A percentile compares a stretch with the other conserved stretches of the same genome.
Evolutionary conservation across 2,888 invertebrate species (phyloP).

Genomic region (Nasonovia ribisnigri): DNA sequence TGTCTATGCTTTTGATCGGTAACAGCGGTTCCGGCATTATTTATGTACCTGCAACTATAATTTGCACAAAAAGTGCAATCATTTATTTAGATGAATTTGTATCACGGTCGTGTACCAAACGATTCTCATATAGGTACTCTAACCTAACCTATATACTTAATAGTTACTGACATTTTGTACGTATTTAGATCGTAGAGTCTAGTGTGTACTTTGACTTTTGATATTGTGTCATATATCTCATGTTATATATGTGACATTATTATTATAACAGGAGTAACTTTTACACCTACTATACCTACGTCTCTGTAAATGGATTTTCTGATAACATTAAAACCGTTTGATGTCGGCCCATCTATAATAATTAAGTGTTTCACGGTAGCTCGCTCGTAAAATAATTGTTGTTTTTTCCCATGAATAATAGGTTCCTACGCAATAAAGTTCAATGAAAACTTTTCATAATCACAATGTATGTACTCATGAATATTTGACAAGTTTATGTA

Average conservation of each 20-base stretch:
- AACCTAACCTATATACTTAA: neutral
- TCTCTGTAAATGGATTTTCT: neutral
- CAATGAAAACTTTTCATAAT: neutral
- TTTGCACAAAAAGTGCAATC: neutral
- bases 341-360: neutral
- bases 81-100: neutral
- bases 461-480: neutral
- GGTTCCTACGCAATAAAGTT: neutral
- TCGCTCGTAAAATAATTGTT: neutral
- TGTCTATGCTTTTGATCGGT: neutral
- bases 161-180: neutral
- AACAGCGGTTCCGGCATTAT: neutral
- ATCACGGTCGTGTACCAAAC: neutral
- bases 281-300: neutral
- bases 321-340: slow-evolving; percentile 10
- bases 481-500: neutral
- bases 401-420: neutral
- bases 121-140: too few relatives aligned
- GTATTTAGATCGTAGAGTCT: neutral
- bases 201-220: neutral
- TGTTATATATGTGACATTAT: neutral
- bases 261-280: slow-evolving; percentile 8
- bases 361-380: neutral
- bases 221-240: neutral
- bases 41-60: neutral